Base-by-base conservation (phyloP, 2,113 vertebrate species). In the Boulengeromyrus knoepffleri region DNA sequence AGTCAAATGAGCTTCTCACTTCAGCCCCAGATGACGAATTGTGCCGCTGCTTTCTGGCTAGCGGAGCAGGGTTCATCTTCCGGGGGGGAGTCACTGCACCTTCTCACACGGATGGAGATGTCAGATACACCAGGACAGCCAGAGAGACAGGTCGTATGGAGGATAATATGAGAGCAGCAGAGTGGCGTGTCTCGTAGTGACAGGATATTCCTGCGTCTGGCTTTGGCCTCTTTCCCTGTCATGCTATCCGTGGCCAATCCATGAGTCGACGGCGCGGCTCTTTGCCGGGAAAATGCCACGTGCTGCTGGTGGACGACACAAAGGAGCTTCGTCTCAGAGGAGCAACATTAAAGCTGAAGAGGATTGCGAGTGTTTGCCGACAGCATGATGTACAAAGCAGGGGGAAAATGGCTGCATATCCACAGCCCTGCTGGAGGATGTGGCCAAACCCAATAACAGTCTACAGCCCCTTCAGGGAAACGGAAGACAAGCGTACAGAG, bases 1-100 rank as follows among this genome's bases (percentile, higher is more conserved):
- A 88, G 36, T 39, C 86, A 88, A 66, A 88, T 88, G 56, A 66
- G 87, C 36, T 24, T 66, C 56, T 88, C 56, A 88, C 53, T 21
- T 36, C 17, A 88, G 87, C 87, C 46, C 36, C 39, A 24, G 87
- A 88, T 88, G 87, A 88, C 19, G 58, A 88, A 88, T 46, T 42
- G 36, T 45, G 49, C 39, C 4, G 87, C 15, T 88, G 17, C 39
- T 24, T 42, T 88, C 31, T 10, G 36, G 52, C 56, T 17, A 53
- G 53, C 53, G 13, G 45, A 88, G 53, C 87, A 47, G 53, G 0
- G 47, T 36, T 88, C 56, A 66, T 66, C 53, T 36, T 88, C 53
- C 36, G 24, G 36, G 17, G 66, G 56, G 39, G n/a, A 42, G 87
- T 6, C 53, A 66, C 31, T 27, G 56, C 87, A 46, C 87, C 58